Evolutionary conservation across 2,888 invertebrate genomes (phyloP), one percentile per base, ranked within the genome.

Genomic region (Ichneumoninae sp.): DNA sequence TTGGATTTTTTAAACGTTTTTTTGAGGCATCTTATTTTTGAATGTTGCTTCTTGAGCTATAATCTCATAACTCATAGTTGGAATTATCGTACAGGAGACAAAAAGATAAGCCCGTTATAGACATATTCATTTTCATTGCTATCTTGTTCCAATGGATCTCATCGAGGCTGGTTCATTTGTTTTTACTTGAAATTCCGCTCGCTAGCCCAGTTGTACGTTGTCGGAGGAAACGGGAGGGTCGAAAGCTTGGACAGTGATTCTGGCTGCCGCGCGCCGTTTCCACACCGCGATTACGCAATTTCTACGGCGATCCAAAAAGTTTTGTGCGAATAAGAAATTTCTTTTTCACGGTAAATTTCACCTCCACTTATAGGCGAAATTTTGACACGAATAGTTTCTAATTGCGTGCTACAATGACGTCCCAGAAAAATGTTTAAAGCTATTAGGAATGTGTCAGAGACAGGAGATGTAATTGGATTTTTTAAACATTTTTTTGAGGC

Each of bases 61-160:
- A 2, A 52, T 22, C 7, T 54, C 22, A 8, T 7, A 22, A 54
- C n/a, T 54, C 22, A 19, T 54, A 22, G 54, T 19, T 54, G 8
- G 10, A 19, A 54, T 54, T 8, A 8, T 8, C n/a, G n/a, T 16
- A 52, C 1, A 7, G 19, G 19, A 19, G 52, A 52, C n/a, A 19
- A 52, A 52, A 16, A 2, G 19, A 52, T 52, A 13, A 52, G 16
- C 6, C 54, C 22, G 19, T 2, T 8, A 54, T 7, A 54, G 63
- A 19, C 16, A 69, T 50, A 69, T 77, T 80, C 19, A 19, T 19
- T 19, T 19, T 19, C 19, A 19, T 73, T 57, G 22, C 77, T 44
- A 78, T 70, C 19, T 70, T 68, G 71, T 57, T 73, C 36, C 57
- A 52, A 36, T 68, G 44, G 50, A 52, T 73, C 57, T 36, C 65